These are phyloP conservation scores for Kryphioiulus occultus DNA, from an alignment of 2,888 invertebrate species.

Conservation along the genomic window DNA sequence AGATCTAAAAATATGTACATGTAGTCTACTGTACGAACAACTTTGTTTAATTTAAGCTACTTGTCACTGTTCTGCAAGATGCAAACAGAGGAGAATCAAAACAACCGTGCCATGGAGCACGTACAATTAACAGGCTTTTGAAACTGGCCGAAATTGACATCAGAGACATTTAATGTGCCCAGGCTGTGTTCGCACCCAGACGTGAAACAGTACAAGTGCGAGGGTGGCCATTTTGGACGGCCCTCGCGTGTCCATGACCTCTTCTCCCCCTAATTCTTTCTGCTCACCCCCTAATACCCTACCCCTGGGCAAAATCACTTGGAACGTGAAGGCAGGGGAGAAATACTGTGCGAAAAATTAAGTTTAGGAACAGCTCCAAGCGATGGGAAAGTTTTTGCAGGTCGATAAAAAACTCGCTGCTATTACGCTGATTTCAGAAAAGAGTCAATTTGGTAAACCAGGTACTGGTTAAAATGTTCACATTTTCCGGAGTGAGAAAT, in stretches of 20 bases:
- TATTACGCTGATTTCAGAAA: background rate
- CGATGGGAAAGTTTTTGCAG: background rate
- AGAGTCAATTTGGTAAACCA: background rate
- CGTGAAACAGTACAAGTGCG: background rate
- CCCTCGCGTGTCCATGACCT: conserved; percentile 39
- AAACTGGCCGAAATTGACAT: background rate
- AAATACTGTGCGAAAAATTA: background rate
- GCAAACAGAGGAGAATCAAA: background rate
- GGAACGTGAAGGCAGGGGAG: conserved; percentile 9
- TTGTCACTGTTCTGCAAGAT: no score
- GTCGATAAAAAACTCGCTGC: background rate
- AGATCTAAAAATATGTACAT: no score
- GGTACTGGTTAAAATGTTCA: no score
- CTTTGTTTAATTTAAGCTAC: no score
- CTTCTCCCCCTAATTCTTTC: conserved; percentile 38
- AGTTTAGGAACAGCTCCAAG: background rate
- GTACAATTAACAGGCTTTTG: background rate
- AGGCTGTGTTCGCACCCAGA: background rate
- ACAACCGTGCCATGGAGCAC: background rate
- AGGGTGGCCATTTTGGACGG: conserved; percentile 32
- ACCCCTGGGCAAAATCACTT: background rate
- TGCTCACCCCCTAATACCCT: conserved; percentile 17
- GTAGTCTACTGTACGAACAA: no score
- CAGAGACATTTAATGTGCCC: no score
- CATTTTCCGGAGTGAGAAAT: background rate